Base-by-base conservation (phyloP, 2,797 vertebrate genomes). In the Cottoperca gobio region DNA sequence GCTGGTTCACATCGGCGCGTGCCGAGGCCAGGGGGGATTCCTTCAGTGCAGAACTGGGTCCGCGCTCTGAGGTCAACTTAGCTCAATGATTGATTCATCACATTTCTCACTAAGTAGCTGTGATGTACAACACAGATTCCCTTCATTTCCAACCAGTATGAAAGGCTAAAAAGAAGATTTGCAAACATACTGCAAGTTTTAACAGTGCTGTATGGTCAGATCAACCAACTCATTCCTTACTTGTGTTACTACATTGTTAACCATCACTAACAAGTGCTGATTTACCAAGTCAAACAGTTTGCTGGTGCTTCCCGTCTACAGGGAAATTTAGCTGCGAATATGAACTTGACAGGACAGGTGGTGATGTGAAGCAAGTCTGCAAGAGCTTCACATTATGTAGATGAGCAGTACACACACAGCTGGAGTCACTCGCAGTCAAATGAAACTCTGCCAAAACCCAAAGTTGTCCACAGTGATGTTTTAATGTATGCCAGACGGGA, bases 1-100 rank as follows among this genome's bases (percentile, higher is more conserved):
- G 21, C 62, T 85, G 85, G 83, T 86, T 92, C 82, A 81, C 83
- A 87, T 91, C 85, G 83, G 88, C 76, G 70, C 61, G 60, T 5
- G 57, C 67, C 21, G 72, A 5, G 42, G 62, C 82, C 69, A 31
- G 48, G 63, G n/a, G 88, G 86, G 80, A 74, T 77, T 86, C 80
- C 79, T 73, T 63, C 43, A 10, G 70, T 4, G 58, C 66, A 52
- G 64, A 60, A 65, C 57, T 14, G 39, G 67, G 52, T 73, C 37
- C 48, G 28, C 79, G 58, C 79, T 81, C 71, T 5, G 70, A 49
- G 85, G 88, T 88, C 84, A 85, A 16, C 63, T 71, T n/a, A 77
- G 81, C 74, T 53, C 76, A 86, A 9, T 79, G 83, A 83, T 67
- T 79, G 83, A 83, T 67, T 88, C 85, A 78, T 88, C 52, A 58